Conservation (phyloP, 2,888 invertebrate genomes). For the Pandemis heparana region DNA sequence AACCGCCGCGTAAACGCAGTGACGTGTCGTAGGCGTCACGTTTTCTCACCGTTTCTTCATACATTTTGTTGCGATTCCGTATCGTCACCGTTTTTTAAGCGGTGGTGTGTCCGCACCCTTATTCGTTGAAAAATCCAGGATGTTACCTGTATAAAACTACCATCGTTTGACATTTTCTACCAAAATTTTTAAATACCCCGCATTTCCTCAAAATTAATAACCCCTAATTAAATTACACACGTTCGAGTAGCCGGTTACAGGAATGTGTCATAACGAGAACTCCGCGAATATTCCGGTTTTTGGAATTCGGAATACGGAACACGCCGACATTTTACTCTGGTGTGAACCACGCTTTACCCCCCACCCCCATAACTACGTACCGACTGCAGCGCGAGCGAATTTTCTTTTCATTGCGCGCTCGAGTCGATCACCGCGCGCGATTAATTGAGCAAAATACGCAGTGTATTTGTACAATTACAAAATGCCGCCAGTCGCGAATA, state of each 20-base stretch:
- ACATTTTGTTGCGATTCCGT: too few species aligned
- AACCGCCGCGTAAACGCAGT: too few species aligned
- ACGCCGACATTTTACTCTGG: background rate
- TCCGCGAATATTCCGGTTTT: background rate
- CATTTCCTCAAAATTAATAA: background rate
- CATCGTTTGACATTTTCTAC: too few species aligned
- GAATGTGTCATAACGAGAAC: constrained; percentile 1
- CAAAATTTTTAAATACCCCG: background rate
- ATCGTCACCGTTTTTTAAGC: too few species aligned
- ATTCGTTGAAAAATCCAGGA: too few species aligned
- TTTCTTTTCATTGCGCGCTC: background rate
- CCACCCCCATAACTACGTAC: background rate
- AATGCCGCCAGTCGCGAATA: background rate
- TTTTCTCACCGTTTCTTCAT: too few species aligned
- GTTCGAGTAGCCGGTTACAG: background rate
- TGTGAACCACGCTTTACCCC: background rate
- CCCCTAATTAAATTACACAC: background rate
- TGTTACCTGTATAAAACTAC: too few species aligned
- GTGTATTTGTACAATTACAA: background rate
- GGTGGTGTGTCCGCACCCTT: too few species aligned
- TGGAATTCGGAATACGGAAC: background rate
- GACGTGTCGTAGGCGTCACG: too few species aligned
- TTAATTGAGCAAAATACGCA: background rate
- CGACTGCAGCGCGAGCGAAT: background rate
- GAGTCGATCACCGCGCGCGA: background rate